phyloP scores from a whole-genome alignment of 2,888 invertebrate species.

The Ischnus inquisitorius region DNA sequence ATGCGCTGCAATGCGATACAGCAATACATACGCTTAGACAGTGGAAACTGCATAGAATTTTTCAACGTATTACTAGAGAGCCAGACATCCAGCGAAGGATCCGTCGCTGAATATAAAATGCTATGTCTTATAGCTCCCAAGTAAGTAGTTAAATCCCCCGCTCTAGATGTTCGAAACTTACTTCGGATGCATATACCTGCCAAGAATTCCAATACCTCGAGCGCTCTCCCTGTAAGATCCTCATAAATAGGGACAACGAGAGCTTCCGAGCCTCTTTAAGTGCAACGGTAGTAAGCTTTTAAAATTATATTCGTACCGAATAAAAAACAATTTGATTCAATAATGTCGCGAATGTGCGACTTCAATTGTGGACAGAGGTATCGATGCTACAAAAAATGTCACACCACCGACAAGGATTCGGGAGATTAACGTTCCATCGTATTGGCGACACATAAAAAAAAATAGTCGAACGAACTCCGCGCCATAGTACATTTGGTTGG shows the following conservation, averaged over 20 bases:
- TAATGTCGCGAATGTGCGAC: no score
- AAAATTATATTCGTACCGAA: background rate
- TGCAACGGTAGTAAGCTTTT: background rate
- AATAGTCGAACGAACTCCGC: conserved; percentile 30
- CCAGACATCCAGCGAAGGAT: background rate
- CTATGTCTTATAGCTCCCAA: background rate
- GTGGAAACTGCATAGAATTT: conserved; percentile 48
- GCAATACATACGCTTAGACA: conserved; percentile 56
- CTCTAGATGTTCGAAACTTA: conserved; percentile 22
- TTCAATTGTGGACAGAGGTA: background rate
- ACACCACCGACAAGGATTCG: conserved; percentile 32
- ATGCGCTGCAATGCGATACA: conserved; percentile 61
- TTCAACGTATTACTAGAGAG: conserved; percentile 31
- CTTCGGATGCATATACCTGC: conserved; percentile 27
- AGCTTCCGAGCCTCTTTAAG: background rate
- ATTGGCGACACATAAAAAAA: conserved; percentile 19
- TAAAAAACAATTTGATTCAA: no score
- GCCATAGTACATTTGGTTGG: conserved; percentile 58
- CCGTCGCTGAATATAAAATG: background rate
- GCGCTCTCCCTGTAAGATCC: background rate
- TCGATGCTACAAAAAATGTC: background rate
- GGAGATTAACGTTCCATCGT: conserved; percentile 15
- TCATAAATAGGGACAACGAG: background rate
- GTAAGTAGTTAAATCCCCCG: conserved; percentile 22
- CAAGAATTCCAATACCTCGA: conserved; percentile 16